Base-by-base conservation (phyloP, 1,140 invertebrate genomes). In the Ceratina calcarata region DNA sequence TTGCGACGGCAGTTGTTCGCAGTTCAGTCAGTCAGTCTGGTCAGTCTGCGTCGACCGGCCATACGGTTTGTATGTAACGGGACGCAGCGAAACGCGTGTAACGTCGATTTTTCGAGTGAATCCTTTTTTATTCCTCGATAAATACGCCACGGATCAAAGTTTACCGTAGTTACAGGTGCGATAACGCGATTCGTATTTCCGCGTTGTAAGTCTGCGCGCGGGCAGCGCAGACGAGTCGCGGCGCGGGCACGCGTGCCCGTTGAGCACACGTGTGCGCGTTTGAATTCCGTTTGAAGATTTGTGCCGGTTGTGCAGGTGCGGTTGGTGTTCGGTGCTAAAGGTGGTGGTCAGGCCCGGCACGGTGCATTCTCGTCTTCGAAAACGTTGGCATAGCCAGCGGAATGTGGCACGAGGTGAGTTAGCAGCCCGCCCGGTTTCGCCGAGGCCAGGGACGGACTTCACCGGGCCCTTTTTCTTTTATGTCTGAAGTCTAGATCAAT, bases 381-480 rank as follows among this genome's bases (percentile, higher is more conserved):
- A 83, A 81, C 82, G 72, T 69, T 71, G 81, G 65, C 75, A 78
- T 69, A 87, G 70, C 80, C 87, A 80, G 75, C 88, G 89, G 89
- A 91, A 91, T 91, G 90, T 90, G 88, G 90, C 90, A 91, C 89
- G 90, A 91, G 90, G 90, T 91, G 85, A 91, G 90, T 90, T 88
- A 88, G 87, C 88, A 85, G 86, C 82, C 86, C 86, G 86, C 84
- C 87, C 81, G 86, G 83, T 88, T 87, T 86, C 80, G 82, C 76
- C 65, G 80, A 80, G 81, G 70, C 82, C 87, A 88, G 87, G 87
- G 86, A 88, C 86, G 86, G 81, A 81, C 57, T 62, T 76, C 62
- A 20, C 51, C 24, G 76, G 85, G 70, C 83, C 86, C 78, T 85
- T 86, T 88, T 81, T 74, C 58, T 71, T 58, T 70, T 67, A 72